phyloP scores from a whole-genome alignment of 2,113 vertebrate species.

The Condylura cristata region DNA sequence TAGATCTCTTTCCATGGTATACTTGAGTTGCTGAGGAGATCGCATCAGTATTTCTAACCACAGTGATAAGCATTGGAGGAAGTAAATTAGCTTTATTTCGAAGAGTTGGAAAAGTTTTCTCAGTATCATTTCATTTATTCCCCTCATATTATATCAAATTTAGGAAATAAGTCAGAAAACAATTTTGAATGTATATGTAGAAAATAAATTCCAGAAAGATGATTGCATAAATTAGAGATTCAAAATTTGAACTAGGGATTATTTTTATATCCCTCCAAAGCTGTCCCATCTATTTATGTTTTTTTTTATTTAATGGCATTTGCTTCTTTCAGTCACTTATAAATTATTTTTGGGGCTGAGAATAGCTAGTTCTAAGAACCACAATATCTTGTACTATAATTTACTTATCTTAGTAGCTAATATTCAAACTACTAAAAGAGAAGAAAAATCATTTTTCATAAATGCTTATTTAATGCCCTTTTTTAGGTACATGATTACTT shows the following conservation, averaged over 20 bases:
- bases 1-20: not conserved
- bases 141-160: not conserved
- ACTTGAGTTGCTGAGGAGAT: not conserved
- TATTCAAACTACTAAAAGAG: not conserved
- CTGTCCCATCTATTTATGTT: not conserved
- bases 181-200: not conserved
- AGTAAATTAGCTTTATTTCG: not conserved
- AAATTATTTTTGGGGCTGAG: not conserved
- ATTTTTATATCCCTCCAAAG: not conserved
- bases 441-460: not conserved
- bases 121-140: not conserved
- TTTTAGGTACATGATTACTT: slow-evolving; percentile 38
- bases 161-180: not conserved
- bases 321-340: slow-evolving; percentile 18
- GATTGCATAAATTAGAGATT: not conserved
- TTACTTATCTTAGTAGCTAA: not conserved
- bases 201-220: not conserved
- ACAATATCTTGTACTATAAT: not conserved
- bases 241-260: not conserved
- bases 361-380: not conserved
- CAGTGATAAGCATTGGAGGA: not conserved
- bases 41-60: not conserved
- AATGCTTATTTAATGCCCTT: not conserved
- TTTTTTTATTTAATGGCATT: not conserved
- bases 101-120: slow-evolving; percentile 26